Evolutionary conservation across 30 jellyfish, hydroid and myxozoan genomes (phyloP), one percentile per base, ranked within the genome.

Genomic region (Pseudorhiza aurosa): DNA sequence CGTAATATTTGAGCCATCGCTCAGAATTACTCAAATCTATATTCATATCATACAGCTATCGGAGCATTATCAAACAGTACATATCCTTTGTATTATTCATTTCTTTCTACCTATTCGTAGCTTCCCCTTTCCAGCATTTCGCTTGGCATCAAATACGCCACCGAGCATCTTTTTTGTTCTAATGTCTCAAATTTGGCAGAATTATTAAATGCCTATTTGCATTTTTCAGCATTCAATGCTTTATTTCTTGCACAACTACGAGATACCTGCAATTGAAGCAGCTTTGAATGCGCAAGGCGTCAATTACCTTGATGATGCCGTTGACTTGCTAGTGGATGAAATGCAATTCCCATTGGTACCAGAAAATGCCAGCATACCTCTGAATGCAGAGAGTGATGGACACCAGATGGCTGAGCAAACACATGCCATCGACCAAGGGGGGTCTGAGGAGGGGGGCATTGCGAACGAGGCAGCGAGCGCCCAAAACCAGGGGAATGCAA

Each of bases 191-290:
- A n/a, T n/a, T n/a, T n/a, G n/a, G n/a, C n/a, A n/a, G n/a, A n/a
- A n/a, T n/a, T n/a, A n/a, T n/a, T n/a, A n/a, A n/a, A n/a, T n/a
- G n/a, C n/a, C n/a, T n/a, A n/a, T n/a, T n/a, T n/a, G n/a, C n/a
- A n/a, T n/a, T n/a, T 85, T 72, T 17, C 56, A 92, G 98, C 98
- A 92, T 43, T 85, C 98, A 18, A 92, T 92, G 98, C 85, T 92
- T 32, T 92, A 85, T 70, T 92, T 92, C 82, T 63, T 92, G 72
- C 98, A 92, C 70, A 86, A 92, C 70, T 92, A 92, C 84, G 98
- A 92, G 64, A 75, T 92, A n/a, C 98, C 98, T 1, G 95, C 88
- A n/a, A 68, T 92, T 51, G 97, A 92, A 76, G 83, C 67, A 8
- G 75, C 65, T 37, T 22, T 81, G 22, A 44, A 53, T 42, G 85